Evolutionary conservation across 2,113 vertebrate species (phyloP).

Genomic region (Notothenia coriiceps): DNA sequence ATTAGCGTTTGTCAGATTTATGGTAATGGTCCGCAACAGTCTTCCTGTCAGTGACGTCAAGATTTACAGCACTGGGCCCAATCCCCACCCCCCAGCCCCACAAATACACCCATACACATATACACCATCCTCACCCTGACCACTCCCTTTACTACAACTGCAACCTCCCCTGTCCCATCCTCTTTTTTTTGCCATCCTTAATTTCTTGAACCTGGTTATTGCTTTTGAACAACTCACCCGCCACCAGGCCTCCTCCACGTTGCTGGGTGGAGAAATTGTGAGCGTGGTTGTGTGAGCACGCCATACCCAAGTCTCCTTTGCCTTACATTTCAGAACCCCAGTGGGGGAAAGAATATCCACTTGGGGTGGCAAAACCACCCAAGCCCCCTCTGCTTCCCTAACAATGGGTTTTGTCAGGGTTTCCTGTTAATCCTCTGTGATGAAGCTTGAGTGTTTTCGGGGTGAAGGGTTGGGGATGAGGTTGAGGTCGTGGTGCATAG

Average conservation of each 20-base stretch:
- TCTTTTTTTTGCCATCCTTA: conserved; percentile 25
- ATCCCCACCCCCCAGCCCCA: conserved; percentile 44
- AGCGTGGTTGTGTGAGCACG: conserved; percentile 40
- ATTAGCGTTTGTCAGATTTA: conserved; percentile 99
- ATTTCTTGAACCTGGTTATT: conserved; percentile 44
- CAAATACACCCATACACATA: conserved; percentile 60
- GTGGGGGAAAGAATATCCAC: conserved; percentile 66
- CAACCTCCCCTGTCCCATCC: conserved; percentile 15
- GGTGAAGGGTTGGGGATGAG: conserved; percentile 55
- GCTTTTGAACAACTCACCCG: conserved; percentile 42
- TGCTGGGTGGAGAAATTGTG: conserved; percentile 21
- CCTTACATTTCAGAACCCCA: conserved; percentile 62
- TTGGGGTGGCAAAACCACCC: conserved; percentile 78
- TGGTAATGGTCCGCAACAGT: conserved; percentile 99
- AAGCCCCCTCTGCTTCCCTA: conserved; percentile 70
- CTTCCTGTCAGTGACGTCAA: conserved; percentile 98
- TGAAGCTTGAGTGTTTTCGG: conserved; percentile 77
- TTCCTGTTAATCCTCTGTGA: conserved; percentile 83
- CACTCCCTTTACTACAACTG: conserved; percentile 48
- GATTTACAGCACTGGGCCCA: conserved; percentile 92
- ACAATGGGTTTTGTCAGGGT: conserved; percentile 81
- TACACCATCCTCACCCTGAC: conserved; percentile 55
- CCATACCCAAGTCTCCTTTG: conserved; percentile 50
- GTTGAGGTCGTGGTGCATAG: conserved; percentile 53
- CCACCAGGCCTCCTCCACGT: conserved; percentile 11